phyloP scores from a whole-genome alignment of 2,888 invertebrate genomes.

The Anarsia innoxiella region DNA sequence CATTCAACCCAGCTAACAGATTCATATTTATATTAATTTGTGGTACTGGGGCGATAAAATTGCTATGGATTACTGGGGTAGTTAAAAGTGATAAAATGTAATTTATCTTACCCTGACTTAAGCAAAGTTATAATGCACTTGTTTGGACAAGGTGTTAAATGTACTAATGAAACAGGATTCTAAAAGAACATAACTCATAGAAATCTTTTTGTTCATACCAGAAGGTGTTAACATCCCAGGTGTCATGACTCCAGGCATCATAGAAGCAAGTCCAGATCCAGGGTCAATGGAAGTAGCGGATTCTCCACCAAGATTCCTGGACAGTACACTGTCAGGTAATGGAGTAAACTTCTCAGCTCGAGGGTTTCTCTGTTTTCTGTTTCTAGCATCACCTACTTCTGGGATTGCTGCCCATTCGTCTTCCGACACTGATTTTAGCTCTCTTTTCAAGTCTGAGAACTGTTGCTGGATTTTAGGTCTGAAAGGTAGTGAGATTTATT shows the following conservation, averaged over 20 bases:
- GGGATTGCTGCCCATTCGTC: constrained; percentile 98
- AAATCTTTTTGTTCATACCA: too few relatives aligned
- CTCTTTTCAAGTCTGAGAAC: constrained; percentile 97
- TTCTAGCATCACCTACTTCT: constrained; percentile 99
- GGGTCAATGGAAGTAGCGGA: constrained; percentile 87
- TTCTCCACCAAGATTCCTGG: constrained; percentile 90
- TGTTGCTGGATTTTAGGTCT: constrained; percentile 99
- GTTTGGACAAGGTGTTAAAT: too few relatives aligned
- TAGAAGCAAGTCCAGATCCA: constrained; percentile 88
- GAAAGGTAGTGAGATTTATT: constrained; percentile 5
- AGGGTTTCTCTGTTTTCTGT: constrained; percentile 96
- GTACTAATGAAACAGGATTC: too few relatives aligned
- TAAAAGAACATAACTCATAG: too few relatives aligned
- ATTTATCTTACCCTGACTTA: too few relatives aligned
- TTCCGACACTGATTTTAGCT: constrained; percentile 86
- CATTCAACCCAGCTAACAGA: not conserved
- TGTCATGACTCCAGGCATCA: constrained; percentile 89
- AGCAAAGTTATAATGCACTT: too few relatives aligned
- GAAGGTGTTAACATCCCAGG: constrained; percentile 92
- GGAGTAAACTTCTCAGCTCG: constrained; percentile 98
- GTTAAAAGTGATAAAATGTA: too few relatives aligned
- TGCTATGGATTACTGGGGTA: too few relatives aligned
- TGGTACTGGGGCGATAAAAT: not conserved
- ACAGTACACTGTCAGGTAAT: constrained; percentile 95
- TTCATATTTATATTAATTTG: not conserved